phyloP scores from a whole-genome alignment of 2,113 vertebrate genomes.

The Osmerus eperlanus region DNA sequence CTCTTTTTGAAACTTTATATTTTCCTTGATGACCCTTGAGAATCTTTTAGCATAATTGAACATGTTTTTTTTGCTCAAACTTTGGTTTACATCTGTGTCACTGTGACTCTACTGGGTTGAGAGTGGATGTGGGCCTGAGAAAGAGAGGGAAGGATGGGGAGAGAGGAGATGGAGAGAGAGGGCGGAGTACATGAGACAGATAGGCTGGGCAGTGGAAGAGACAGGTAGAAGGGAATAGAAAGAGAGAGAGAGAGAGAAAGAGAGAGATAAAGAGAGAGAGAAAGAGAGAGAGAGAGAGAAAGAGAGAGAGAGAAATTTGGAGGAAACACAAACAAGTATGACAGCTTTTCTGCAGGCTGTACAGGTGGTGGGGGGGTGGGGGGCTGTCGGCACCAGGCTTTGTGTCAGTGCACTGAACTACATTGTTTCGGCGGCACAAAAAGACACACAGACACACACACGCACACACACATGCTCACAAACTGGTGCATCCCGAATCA shows the following conservation, averaged over 20 bases:
- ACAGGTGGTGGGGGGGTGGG: slow-evolving; percentile 45
- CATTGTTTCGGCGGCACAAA: slow-evolving; percentile 44
- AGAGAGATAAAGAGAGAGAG: no score
- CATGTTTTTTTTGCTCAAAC: no score
- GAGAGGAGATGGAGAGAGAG: slow-evolving; percentile 18
- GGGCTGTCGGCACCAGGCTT: slow-evolving; percentile 36
- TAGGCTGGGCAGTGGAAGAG: neutral
- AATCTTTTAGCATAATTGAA: neutral
- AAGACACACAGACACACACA: neutral
- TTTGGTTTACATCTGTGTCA: neutral
- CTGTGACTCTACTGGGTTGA: neutral
- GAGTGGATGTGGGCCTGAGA: neutral
- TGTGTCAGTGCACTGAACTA: slow-evolving; percentile 43
- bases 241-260: no score
- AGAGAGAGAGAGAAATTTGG: slow-evolving; percentile 11
- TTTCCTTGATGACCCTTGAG: neutral
- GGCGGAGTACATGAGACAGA: slow-evolving; percentile 3
- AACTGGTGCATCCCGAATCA: slow-evolving; percentile 59
- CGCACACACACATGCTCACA: slow-evolving; percentile 41
- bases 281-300: neutral
- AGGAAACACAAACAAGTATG: slow-evolving; percentile 32
- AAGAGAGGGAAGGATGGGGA: neutral
- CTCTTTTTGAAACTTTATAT: neutral
- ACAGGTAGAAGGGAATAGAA: neutral
- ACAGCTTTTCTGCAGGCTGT: slow-evolving; percentile 27